phyloP scores from a whole-genome alignment of 2,888 invertebrate genomes.

The Griposia aprilina region DNA sequence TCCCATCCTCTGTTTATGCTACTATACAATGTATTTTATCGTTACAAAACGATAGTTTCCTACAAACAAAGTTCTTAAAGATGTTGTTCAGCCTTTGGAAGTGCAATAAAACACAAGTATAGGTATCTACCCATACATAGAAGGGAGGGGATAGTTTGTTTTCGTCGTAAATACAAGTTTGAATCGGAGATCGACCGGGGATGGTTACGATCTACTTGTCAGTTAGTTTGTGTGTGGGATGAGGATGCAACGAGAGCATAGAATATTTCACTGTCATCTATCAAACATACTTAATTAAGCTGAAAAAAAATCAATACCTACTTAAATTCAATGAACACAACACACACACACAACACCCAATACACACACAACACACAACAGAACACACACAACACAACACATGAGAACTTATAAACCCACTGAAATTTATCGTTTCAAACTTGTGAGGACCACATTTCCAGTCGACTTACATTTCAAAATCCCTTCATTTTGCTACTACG shows the following conservation, averaged over 20 bases:
- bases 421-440: neutral
- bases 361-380: too few relatives aligned
- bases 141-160: constrained; percentile 26
- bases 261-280: neutral
- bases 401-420: neutral
- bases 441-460: neutral
- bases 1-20: neutral
- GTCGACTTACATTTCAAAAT: neutral
- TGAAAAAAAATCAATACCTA: neutral
- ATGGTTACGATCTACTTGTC: constrained; percentile 26
- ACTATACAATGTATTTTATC: neutral
- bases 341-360: too few relatives aligned
- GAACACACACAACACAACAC: too few relatives aligned
- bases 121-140: neutral
- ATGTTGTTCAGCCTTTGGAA: neutral
- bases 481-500: neutral
- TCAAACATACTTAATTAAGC: neutral
- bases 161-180: constrained; percentile 47
- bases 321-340: too few relatives aligned
- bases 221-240: constrained; percentile 26
- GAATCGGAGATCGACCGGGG: constrained; percentile 35
- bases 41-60: neutral
- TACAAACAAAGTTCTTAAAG: neutral
- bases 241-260: constrained; percentile 9
- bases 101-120: constrained; percentile 33